Base-by-base conservation (phyloP, 2,888 invertebrate genomes). In the Aporophyla lueneburgensis region DNA sequence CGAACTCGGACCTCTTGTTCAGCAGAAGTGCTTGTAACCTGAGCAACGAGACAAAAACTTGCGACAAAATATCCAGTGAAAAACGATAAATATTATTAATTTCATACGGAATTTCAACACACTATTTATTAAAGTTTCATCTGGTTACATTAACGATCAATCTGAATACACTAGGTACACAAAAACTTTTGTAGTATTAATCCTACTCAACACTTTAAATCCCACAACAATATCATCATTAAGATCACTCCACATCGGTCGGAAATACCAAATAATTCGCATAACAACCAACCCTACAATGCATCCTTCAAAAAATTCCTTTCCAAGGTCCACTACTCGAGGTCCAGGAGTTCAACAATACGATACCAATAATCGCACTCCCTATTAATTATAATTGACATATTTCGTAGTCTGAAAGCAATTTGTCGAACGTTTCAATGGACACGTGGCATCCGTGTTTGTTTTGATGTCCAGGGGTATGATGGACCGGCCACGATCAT, bases 341-440 rank as follows among this genome's bases (percentile, higher is more conserved):
- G 54, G 84, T 83, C 85, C 68, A 71, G 16, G 58, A 69, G 74
- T 63, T 72, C 71, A 75, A 87, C 88, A 88, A 88, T 88, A 87
- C 88, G 87, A 87, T 84, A 83, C 77, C 85, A 94, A 94, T 95
- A 93, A 93, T 94, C 94, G 90, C 88, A 80, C 90, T 89, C 94
- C 93, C 95, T 94, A 95, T 96, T 95, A 95, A 96, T 96, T 95
- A 96, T 96, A 96, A 96, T 96, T 96, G 96, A 96, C 96, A 96
- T 96, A 96, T 96, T 96, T 94, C 95, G 92, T 93, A 93, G 93
- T 92, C 91, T 90, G 88, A 81, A 89, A 82, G 92, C 94, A 95
- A 95, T 95, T 95, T 95, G 96, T 95, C 93, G 92, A 93, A 67
- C 89, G 86, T 89, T 90, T 91, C 85, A 92, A 91, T 91, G 92